Conservation (phyloP, 2,113 vertebrate genomes). For the Pan paniscus region DNA sequence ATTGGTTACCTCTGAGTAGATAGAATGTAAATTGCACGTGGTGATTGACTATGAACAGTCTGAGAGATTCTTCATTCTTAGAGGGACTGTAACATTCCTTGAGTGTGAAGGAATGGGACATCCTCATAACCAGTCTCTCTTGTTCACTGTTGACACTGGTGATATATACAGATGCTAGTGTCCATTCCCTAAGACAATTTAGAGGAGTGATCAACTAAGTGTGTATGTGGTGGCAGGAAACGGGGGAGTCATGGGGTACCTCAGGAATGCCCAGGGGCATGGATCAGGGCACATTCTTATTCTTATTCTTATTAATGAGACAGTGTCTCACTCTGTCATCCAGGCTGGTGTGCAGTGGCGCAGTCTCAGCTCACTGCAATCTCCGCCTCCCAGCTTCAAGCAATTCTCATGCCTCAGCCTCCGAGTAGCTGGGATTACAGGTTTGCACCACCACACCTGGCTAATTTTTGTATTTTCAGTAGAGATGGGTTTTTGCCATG, state of each 20-base stretch:
- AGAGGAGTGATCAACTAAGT: background rate
- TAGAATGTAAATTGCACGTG: background rate
- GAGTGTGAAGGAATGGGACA: background rate
- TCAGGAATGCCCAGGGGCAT: background rate
- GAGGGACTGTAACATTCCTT: background rate
- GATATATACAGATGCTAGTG: background rate
- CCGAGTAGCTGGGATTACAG: too few species aligned
- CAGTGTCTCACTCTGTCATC: too few species aligned
- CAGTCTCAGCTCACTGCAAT: too few species aligned
- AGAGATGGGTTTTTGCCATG: too few species aligned
- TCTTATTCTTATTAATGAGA: too few species aligned
- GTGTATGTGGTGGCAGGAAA: background rate
- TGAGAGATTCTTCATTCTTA: background rate
- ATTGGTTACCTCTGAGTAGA: background rate
- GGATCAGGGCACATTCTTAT: background rate
- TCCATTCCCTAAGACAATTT: background rate
- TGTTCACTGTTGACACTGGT: background rate
- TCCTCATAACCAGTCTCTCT: background rate
- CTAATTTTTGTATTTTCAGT: too few species aligned
- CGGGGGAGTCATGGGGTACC: background rate
- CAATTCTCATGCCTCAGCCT: too few species aligned
- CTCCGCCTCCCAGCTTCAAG: too few species aligned
- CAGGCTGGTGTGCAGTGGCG: too few species aligned
- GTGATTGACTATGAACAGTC: background rate
- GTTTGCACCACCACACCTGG: too few species aligned